A percentile compares a stretch with the other conserved stretches of the same genome.
Conservation (phyloP, 2,888 invertebrate genomes). For the Hoplodrina ambigua region DNA sequence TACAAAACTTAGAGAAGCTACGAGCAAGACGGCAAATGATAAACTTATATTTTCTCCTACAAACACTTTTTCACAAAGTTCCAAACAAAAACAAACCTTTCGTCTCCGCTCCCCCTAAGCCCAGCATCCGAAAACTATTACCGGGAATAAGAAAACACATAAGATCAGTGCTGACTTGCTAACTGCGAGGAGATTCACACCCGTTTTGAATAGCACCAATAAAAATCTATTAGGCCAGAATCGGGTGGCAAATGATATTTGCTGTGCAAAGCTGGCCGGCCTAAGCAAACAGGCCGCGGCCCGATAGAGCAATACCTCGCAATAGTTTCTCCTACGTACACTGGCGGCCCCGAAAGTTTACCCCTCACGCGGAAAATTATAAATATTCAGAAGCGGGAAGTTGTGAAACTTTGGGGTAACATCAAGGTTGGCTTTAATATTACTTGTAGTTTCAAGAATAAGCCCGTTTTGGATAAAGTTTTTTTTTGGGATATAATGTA, state of each 20-base stretch:
- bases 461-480: conserved; percentile 4
- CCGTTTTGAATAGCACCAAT: conserved; percentile 69
- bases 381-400: conserved; percentile 54
- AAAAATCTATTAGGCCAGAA: conserved; percentile 75
- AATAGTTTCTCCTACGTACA: conserved; percentile 68
- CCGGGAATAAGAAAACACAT: conserved; percentile 48
- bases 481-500: not conserved
- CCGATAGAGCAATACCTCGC: conserved; percentile 74
- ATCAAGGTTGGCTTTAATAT: conserved; percentile 49
- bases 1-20: not conserved
- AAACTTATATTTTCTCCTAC: not conserved
- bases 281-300: conserved; percentile 75
- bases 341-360: conserved; percentile 51
- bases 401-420: conserved; percentile 36
- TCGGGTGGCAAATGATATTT: conserved; percentile 79
- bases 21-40: not conserved
- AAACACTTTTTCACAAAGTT: not conserved
- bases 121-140: conserved; percentile 38
- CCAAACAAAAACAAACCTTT: conserved; percentile 9
- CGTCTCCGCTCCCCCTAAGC: conserved; percentile 5
- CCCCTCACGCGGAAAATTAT: conserved; percentile 50
- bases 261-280: conserved; percentile 70
- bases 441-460: conserved; percentile 47
- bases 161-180: conserved; percentile 44
- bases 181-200: conserved; percentile 49